Base-by-base conservation (phyloP, 1,140 invertebrate genomes). In the Meloidogyne exigua region DNA sequence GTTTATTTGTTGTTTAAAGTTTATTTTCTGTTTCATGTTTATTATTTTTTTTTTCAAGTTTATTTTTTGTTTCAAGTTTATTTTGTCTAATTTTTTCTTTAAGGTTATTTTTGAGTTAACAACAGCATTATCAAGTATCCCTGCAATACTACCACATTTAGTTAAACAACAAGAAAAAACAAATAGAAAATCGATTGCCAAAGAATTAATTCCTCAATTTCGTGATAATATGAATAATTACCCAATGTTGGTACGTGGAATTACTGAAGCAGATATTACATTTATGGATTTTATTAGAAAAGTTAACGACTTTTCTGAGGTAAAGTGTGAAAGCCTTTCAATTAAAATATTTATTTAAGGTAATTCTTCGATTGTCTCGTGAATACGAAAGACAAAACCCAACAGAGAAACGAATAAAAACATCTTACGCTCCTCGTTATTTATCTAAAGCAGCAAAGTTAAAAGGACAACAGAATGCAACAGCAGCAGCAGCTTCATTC, bases 181-280 rank as follows among this genome's bases (percentile, higher is more conserved):
- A 25, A 74, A 81, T 13, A 69, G 82, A 10, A 84, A 82, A 62
- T 87, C 85, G 0, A 86, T 87, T 18, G 82, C 80, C 13, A 86
- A 84, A 67, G 85, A 87, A 44, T 67, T 87, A 25, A 77, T 87
- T 42, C 85, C 85, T 10, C 75, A 77, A 18, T 87, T 87, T 68
- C 77, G 83, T 13, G 79, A 83, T 23, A 85, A 76, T 39, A 77
- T 87, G 42, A 80, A 80, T 69, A 36, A 77, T 49, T 83, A 85
- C 72, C 75, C 79, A 44, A 72, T 69, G n/a, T 66, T 76, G 15
- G 73, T 84, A n/a, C 72, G 81, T 4, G 83, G 85, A 0, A 66
- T 79, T 23, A 76, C 73, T 42, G 83, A 85, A 39, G 83, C 84
- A 4, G 87, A 87, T 71, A 78, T 85, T 72, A 66, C 76, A 23